Conservation (phyloP, 2,113 vertebrate genomes). For the Tauraco erythrolophus region DNA sequence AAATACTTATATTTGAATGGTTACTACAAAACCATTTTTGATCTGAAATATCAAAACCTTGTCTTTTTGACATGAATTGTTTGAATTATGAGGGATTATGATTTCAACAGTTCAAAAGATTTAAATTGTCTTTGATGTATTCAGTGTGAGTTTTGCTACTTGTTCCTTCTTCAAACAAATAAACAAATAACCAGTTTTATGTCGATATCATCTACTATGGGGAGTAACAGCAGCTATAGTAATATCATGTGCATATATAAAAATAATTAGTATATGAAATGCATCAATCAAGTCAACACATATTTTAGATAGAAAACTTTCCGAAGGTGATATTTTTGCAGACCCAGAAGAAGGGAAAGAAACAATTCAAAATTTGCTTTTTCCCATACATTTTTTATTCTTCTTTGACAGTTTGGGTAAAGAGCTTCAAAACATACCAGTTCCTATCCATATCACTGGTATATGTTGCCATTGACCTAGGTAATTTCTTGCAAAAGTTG, state of each 20-base stretch:
- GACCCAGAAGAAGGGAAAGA: not conserved
- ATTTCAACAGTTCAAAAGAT: not conserved
- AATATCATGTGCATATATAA: not conserved
- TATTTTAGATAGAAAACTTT: not conserved
- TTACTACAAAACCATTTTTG: not conserved
- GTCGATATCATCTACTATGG: not conserved
- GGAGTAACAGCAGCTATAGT: not conserved
- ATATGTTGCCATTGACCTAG: not conserved
- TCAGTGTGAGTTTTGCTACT: not conserved
- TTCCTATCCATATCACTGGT: not conserved
- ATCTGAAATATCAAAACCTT: not conserved
- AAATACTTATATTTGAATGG: not conserved
- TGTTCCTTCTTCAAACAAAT: not conserved
- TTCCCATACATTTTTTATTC: not conserved
- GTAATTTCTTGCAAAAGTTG: constrained; percentile 25
- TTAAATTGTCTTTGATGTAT: not conserved
- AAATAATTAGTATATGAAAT: not conserved
- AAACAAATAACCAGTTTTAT: not conserved
- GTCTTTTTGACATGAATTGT: not conserved
- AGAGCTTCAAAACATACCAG: not conserved
- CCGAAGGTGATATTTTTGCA: not conserved
- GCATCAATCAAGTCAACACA: too few species aligned
- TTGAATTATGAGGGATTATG: not conserved
- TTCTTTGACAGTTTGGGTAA: not conserved
- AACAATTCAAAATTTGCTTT: not conserved